phyloP scores from a whole-genome alignment of 1,140 invertebrate species.

The Neodiprion pinetum region DNA sequence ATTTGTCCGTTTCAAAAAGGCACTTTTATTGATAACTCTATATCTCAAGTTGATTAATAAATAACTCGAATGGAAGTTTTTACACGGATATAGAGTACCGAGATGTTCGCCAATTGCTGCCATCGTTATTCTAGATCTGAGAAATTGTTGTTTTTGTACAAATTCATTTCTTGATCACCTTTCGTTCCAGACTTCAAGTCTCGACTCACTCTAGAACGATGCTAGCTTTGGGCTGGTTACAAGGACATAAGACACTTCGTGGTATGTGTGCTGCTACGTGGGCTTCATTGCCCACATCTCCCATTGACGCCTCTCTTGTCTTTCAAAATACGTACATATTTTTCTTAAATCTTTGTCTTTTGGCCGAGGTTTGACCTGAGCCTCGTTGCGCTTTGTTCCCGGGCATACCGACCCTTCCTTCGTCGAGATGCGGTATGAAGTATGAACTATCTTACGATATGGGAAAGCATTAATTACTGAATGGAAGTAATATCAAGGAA shows the following conservation, averaged over 20 bases:
- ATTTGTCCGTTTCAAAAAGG: conserved; percentile 18
- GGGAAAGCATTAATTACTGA: conserved; percentile 46
- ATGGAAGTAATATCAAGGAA: conserved; percentile 38
- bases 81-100: conserved; percentile 7
- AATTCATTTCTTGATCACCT: too few relatives aligned
- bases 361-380: background rate
- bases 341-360: background rate
- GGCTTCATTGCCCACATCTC: conserved; percentile 21
- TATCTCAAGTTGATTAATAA: background rate
- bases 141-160: too few relatives aligned
- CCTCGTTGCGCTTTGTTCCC: background rate
- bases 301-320: conserved; percentile 20
- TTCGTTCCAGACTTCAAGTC: too few relatives aligned
- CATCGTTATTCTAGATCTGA: background rate
- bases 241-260: background rate
- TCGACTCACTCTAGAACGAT: too few relatives aligned
- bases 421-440: conserved; percentile 15
- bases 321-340: conserved; percentile 22
- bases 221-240: too few relatives aligned
- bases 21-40: conserved; percentile 9
- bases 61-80: background rate
- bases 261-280: conserved; percentile 19
- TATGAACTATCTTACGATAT: conserved; percentile 40
- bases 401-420: conserved; percentile 18
- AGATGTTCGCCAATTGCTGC: background rate